Base-by-base conservation (phyloP, 2,113 vertebrate species). In the Pangasianodon gigas region DNA sequence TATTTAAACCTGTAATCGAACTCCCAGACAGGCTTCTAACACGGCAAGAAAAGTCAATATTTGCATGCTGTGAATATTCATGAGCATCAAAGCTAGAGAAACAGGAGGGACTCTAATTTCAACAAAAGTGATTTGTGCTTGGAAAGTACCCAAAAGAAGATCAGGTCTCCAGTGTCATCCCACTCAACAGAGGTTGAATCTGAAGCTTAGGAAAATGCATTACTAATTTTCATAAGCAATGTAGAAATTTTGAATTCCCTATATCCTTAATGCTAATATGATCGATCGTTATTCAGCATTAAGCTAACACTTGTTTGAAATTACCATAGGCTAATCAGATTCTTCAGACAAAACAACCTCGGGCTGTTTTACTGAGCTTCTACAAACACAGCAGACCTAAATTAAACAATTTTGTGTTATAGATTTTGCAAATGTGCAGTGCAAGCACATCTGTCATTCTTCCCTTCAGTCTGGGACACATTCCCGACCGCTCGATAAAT, bases 61-160 rank as follows among this genome's bases (percentile, higher is more conserved):
- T 96, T 96, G 94, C 96, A 96, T 96, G 88, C 92, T 87, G 92
- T 97, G 94, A 96, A 97, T 97, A 96, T 97, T 95, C 94, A 96
- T 96, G 84, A 88, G 87, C 90, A 0, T 90, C 71, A 77, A 91
- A 67, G 81, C 75, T 69, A 89, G 94, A 89, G 93, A 95, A 94
- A 91, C 93, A 41, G 92, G 93, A 95, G 94, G 91, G 92, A 89
- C 90, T 93, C 94, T 95, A 92, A 94, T 91, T 94, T 93, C 77
- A 93, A 92, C 93, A 94, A 95, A 93, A 94, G 94, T 87, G 93
- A 94, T 95, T 91, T 96, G 95, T 96, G 94, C 93, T 95, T 94
- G 95, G 92, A 87, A 90, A 71, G 79, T 90, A 79, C 74, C 90
- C 90, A 80, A 71, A 69, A 54, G 65, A 26, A 86, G 86, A 87